Percentiles rank a stretch among this genome's conserved stretches.
phyloP scores from a whole-genome alignment of 2,888 invertebrate species.

The Leptothorax acervorum region DNA sequence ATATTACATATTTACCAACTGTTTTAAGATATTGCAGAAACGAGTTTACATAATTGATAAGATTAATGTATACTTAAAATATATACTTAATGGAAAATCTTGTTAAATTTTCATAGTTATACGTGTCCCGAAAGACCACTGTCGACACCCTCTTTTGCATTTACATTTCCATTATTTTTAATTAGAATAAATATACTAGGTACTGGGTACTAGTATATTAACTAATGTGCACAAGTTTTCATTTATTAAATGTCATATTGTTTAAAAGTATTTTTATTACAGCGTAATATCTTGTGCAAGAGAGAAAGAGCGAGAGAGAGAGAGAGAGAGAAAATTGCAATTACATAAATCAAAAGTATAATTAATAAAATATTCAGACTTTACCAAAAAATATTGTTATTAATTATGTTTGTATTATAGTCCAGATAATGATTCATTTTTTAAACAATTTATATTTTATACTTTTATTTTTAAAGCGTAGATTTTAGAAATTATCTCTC shows the following conservation, averaged over 20 bases:
- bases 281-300: neutral
- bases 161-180: slow-evolving; percentile 10
- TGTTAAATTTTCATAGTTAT: neutral
- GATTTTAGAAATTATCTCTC: neutral
- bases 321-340: neutral
- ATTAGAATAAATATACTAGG: slow-evolving; percentile 7
- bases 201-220: neutral
- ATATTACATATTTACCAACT: neutral
- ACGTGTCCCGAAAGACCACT: neutral
- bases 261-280: neutral
- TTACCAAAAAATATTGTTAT: neutral
- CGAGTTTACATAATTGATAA: neutral
- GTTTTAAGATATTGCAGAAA: neutral
- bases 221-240: neutral
- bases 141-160: neutral
- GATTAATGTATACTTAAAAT: neutral
- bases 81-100: neutral
- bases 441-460: neutral
- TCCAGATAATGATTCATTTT: neutral
- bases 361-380: neutral
- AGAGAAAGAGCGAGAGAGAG: neutral
- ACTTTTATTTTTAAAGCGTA: neutral
- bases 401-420: neutral
- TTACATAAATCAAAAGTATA: neutral
- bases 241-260: neutral